Base-by-base conservation (phyloP, 2,797 vertebrate species). In the Hemibagrus guttatus region DNA sequence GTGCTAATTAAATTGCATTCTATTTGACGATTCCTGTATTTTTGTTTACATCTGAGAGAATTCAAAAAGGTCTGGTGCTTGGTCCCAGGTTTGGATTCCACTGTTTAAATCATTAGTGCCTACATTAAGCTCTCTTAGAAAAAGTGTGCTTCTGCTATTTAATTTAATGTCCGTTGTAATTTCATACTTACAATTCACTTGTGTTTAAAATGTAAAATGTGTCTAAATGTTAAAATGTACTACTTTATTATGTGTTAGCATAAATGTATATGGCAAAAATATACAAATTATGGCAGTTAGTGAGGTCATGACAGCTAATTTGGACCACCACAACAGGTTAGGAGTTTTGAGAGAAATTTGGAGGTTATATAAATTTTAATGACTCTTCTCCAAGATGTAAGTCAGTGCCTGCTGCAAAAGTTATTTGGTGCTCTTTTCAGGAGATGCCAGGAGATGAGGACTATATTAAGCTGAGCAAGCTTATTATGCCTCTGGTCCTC, bases 361-460 rank as follows among this genome's bases (percentile, higher is more conserved):
- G 28, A 56, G n/a, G 14, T 39, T 23, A 26, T 54, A 23, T 35
- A 26, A 83, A 56, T 56, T 58, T 68, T n/a, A 21, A 46, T 75
- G 59, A 42, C 28, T 46, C 16, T 85, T 8, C 13, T 49, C 19
- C 6, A 68, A 31, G 4, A 26, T 56, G 14, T 54, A 54, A 28
- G 31, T 52, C 19, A 46, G 2, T 52, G 49, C 39, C 56, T 61
- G 63, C 59, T 72, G 6, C 68, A 85, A 58, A 88, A 52, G 61
- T 63, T 84, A 58, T 87, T 71, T 78, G 28, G 64, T 76, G 90
- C 26, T 86, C 19, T 89, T 49, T 91, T 88, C 68, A 96, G 96
- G 95, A 96, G 93, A 96, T 96, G 95, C 95, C 95, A 0, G 94
- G 95, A 39, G 93, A 96, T 71, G 89, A 94, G n/a, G 95, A 96